Evolutionary conservation across 64 coral and sea anemone species (phyloP).

Genomic region (Cladopsammia gracilis): DNA sequence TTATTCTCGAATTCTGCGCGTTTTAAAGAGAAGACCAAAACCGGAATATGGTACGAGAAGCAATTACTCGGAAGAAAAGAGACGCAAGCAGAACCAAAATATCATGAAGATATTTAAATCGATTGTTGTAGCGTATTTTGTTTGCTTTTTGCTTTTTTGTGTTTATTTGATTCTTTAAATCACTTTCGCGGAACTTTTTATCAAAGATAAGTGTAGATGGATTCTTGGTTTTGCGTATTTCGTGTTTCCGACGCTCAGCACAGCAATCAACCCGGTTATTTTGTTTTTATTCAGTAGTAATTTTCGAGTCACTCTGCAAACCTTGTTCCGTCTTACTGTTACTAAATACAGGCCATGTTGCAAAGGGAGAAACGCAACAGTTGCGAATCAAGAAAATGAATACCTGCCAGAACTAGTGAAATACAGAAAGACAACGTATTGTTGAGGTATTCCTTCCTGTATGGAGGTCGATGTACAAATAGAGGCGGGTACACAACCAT

Average conservation of each 20-base stretch:
- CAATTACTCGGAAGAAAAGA: background rate
- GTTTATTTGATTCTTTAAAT: background rate
- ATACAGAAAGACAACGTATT: too few relatives aligned
- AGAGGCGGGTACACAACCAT: too few relatives aligned
- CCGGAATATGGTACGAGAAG: background rate
- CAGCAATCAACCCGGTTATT: slow-evolving; percentile 23
- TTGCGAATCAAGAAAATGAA: too few relatives aligned
- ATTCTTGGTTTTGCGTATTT: background rate
- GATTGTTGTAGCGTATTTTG: background rate
- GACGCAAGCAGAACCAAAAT: background rate
- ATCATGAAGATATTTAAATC: slow-evolving; percentile 4
- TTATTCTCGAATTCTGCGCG: slow-evolving; percentile 3
- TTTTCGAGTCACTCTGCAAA: background rate
- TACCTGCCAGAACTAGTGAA: too few relatives aligned
- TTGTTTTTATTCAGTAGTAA: background rate
- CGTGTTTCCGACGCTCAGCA: slow-evolving; percentile 11
- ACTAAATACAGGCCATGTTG: too few relatives aligned
- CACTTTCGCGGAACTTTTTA: background rate
- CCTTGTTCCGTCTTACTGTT: background rate
- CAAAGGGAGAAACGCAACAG: too few relatives aligned
- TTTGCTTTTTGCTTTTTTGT: background rate
- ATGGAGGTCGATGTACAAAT: too few relatives aligned
- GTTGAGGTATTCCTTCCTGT: too few relatives aligned
- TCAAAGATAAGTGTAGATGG: background rate
- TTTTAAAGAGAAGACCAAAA: background rate